These are phyloP conservation scores for Orthonychiurus folsomi DNA, from an alignment of 2,888 invertebrate genomes.

Conservation along the genomic window DNA sequence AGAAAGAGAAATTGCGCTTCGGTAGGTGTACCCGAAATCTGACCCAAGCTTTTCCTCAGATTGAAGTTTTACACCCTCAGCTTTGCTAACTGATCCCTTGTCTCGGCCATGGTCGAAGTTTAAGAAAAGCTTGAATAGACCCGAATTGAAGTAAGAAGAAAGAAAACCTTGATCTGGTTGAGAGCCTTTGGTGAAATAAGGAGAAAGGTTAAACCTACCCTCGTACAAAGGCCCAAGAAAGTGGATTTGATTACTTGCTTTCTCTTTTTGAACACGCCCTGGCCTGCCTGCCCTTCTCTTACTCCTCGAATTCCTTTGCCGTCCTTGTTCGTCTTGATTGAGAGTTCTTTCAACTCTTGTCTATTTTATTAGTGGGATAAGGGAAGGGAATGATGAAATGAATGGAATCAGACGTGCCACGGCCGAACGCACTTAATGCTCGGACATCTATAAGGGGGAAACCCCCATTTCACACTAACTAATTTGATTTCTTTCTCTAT, in stretches of 20 bases:
- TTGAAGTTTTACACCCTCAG: too few relatives aligned
- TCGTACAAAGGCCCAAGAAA: not conserved
- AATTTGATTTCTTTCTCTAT: not conserved
- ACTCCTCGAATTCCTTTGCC: not conserved
- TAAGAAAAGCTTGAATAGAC: too few relatives aligned
- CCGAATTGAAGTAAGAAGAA: not conserved
- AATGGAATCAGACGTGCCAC: not conserved
- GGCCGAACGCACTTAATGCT: not conserved
- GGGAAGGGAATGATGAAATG: not conserved
- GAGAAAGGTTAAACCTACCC: not conserved
- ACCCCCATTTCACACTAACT: not conserved
- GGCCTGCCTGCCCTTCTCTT: not conserved
- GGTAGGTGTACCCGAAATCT: too few relatives aligned
- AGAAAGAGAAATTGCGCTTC: too few relatives aligned
- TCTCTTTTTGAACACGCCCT: not conserved
- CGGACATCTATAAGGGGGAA: not conserved
- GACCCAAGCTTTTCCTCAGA: too few relatives aligned
- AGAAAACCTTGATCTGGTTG: not conserved
- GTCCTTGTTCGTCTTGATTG: not conserved
- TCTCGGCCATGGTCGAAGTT: too few relatives aligned
- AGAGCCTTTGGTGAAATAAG: too few relatives aligned
- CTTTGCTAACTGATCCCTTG: too few relatives aligned
- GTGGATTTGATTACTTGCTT: not conserved
- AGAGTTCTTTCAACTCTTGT: slow-evolving; percentile 1
- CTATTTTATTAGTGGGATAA: not conserved